phyloP scores from a whole-genome alignment of 2,797 vertebrate species.

The Zenarchopterus dispar region DNA sequence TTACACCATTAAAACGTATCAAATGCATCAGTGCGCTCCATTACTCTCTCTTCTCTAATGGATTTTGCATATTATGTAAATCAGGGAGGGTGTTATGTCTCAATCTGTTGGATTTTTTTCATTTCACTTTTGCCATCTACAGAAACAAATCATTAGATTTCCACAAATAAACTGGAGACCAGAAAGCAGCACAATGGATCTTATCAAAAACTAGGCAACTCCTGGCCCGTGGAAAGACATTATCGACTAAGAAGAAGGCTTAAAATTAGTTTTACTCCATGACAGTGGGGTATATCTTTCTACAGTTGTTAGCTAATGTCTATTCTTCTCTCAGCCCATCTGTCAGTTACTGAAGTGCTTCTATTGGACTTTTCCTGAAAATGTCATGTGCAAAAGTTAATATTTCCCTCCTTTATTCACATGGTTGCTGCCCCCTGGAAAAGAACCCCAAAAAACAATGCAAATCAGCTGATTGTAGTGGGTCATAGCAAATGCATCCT shows the following conservation, averaged over 20 bases:
- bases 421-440: too few relatives aligned
- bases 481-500: too few relatives aligned
- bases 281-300: conserved; percentile 1
- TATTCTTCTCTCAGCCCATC: too few relatives aligned
- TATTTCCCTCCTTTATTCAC: too few relatives aligned
- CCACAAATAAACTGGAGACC: conserved; percentile 1
- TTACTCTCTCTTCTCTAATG: conserved; percentile 29
- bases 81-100: conserved; percentile 34
- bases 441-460: too few relatives aligned
- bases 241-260: not conserved
- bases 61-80: conserved; percentile 53
- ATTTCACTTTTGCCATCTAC: conserved; percentile 8
- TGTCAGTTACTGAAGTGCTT: too few relatives aligned
- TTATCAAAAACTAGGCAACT: conserved; percentile 1
- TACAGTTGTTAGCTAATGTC: not conserved
- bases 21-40: conserved; percentile 41
- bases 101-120: conserved; percentile 30
- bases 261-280: not conserved
- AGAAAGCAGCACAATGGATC: conserved; percentile 3
- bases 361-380: too few relatives aligned
- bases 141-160: conserved; percentile 2
- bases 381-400: too few relatives aligned
- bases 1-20: conserved; percentile 13
- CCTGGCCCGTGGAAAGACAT: not conserved
- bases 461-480: too few relatives aligned